Conservation (phyloP, 2,888 invertebrate species). For the Agonopterix arenella region DNA sequence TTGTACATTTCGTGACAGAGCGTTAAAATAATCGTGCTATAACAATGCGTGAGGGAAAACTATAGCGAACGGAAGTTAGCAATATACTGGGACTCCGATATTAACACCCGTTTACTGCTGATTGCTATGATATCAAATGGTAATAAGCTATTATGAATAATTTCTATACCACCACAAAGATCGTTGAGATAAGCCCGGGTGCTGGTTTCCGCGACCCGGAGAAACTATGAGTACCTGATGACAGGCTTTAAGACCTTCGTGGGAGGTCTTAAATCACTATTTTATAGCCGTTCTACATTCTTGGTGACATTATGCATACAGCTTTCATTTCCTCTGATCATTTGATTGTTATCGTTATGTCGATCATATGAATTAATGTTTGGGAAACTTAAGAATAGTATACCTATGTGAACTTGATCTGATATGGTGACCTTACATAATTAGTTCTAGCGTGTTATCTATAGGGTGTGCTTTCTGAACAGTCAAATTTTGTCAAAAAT, state of each 20-base stretch:
- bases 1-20: conserved; percentile 7
- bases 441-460: background rate
- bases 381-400: conserved; percentile 1
- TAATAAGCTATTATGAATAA: conserved; percentile 31
- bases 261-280: conserved; percentile 44
- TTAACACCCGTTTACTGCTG: conserved; percentile 33
- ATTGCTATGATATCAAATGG: conserved; percentile 33
- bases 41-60: conserved; percentile 10
- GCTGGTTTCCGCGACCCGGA: conserved; percentile 11
- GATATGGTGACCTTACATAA: background rate
- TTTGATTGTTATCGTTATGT: conserved; percentile 31
- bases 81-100: conserved; percentile 22
- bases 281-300: conserved; percentile 32
- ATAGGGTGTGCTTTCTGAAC: too few relatives aligned
- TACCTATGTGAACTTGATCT: background rate
- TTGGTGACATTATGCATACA: conserved; percentile 29
- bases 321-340: conserved; percentile 29
- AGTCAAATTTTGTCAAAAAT: too few relatives aligned
- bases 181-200: conserved; percentile 4
- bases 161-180: conserved; percentile 13
- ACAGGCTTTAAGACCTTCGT: conserved; percentile 16
- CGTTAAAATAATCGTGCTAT: conserved; percentile 6
- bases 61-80: conserved; percentile 26
- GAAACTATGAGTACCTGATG: conserved; percentile 1
- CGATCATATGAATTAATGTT: conserved; percentile 11